Evolutionary conservation across 2,888 invertebrate species (phyloP).

Genomic region (Macrosoma leucophasiata): DNA sequence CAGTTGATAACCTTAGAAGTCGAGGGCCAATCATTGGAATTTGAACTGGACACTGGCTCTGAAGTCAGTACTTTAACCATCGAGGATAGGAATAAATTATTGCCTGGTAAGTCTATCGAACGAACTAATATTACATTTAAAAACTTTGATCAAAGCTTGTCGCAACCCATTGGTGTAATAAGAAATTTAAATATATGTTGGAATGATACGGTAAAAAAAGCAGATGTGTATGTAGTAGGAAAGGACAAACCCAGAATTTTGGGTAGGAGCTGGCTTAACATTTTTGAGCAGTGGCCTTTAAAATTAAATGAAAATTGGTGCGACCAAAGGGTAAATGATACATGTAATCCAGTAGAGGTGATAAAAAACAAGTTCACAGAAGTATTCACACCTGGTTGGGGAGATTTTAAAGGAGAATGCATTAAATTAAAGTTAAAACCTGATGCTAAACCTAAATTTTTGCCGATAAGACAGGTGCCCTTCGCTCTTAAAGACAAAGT

Average conservation of each 20-base stretch:
- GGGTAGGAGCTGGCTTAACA: slow-evolving; percentile 4
- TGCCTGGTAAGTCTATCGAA: not conserved
- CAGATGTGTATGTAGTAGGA: not conserved
- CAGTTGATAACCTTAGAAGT: slow-evolving; percentile 3
- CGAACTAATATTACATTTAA: slow-evolving; percentile 4
- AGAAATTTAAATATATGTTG: not conserved
- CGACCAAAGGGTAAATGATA: not conserved
- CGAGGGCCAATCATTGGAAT: slow-evolving; percentile 1
- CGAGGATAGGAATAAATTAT: slow-evolving; percentile 4
- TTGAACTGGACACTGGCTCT: slow-evolving; percentile 14
- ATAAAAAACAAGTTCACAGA: slow-evolving; percentile 12
- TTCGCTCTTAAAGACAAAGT: too few relatives aligned
- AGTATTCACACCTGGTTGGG: slow-evolving; percentile 18
- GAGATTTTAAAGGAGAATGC: slow-evolving; percentile 5
- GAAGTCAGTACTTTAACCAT: slow-evolving; percentile 7
- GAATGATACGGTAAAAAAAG: not conserved
- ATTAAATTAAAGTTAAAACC: slow-evolving; percentile 9
- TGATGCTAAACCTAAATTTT: slow-evolving; percentile 5
- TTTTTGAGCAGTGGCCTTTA: slow-evolving; percentile 7
- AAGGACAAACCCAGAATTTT: slow-evolving; percentile 2
- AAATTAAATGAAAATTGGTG: slow-evolving; percentile 2
- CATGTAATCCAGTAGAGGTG: slow-evolving; percentile 5
- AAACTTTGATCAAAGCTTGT: slow-evolving; percentile 13
- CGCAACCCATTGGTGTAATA: slow-evolving; percentile 6
- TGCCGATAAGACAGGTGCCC: too few relatives aligned